Base-by-base conservation (phyloP, 1,140 invertebrate species). In the Homalodisca vitripennis region DNA sequence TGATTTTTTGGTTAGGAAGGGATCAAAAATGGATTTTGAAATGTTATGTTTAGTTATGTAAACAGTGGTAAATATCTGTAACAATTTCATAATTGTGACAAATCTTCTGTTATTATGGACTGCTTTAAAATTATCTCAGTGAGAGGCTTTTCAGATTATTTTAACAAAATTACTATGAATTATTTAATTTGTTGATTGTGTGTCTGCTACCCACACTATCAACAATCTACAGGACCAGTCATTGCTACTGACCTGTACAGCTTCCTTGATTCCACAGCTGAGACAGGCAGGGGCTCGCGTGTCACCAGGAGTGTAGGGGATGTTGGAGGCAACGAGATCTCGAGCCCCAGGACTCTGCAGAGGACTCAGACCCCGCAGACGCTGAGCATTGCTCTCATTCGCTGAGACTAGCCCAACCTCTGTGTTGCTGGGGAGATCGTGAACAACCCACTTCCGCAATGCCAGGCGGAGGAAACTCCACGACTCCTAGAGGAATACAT, bases 381-480 rank as follows among this genome's bases (percentile, higher is more conserved):
- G 75, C 66, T 75, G 79, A 29, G 79, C 78, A 71, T 69, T 76
- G 27, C 74, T 79, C 51, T 80, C 80, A 68, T 80, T 81, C 22
- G 77, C 79, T 66, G 81, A 75, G 29, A 82, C 78, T 66, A 81
- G 74, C 60, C 81, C 82, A 0, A 84, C 76, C 77, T 84, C 83
- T 1, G 80, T 80, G 70, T 80, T 80, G 22, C 77, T 74, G 0
- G 82, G 81, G 2, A 86, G 72, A 74, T 84, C 82, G 62, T 83
- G 80, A 26, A 83, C 78, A 20, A 83, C 81, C 78, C 85, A 83
- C 73, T 86, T 85, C 41, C 84, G 78, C 68, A 86, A 80, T 2
- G 85, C 84, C 32, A 80, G 78, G 55, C 84, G 76, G 47, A 87
- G 75, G 75, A 84, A 86, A 69, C 79, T 82, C 85, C 85, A 87